Evolutionary conservation across 2,113 vertebrate species (phyloP), one percentile per base, ranked within the genome.

Genomic region (Scalopus aquaticus): DNA sequence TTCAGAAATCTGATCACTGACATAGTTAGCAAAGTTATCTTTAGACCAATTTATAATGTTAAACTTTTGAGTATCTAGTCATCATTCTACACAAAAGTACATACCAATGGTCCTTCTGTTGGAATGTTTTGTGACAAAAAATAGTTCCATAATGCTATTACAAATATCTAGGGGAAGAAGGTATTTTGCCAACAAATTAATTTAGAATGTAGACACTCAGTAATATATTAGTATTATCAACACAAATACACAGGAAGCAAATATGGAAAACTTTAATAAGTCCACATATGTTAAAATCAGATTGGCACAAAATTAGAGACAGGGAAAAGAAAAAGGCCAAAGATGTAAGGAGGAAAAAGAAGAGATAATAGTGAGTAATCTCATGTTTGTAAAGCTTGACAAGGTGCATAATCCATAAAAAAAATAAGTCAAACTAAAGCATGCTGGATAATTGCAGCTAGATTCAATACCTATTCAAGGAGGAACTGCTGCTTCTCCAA

Each of bases 21-120:
- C 19, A 90, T 84, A 76, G 64, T 58, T 88, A 93, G 70, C 24
- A n/a, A n/a, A 85, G 76, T 84, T 67, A 92, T 58, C 87, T 76
- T 96, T 90, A 86, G 39, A 37, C 35, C 73, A 64, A 19, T 90
- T 77, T 10, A 93, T 49, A 94, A 85, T 49, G 39, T 79, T 94
- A 39, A 84, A 89, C 92, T 96, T 93, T 85, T 91, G 92, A 96
- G 74, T 90, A 94, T 76, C 80, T 96, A 70, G 37, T 97, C 62
- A 95, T 96, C 85, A 95, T 94, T 94, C 92, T 79, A 94, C 86
- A 85, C 35, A 95, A 94, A 97, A 94, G 65, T 35, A 95, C 96
- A 39, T 69, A 95, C 32, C 96, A 93, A 93, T 83, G 30, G 56
- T 39, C 28, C 56, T 84, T 82, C 87, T 92, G 24, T 88, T 95